Base-by-base conservation (phyloP, 2,797 vertebrate species). In the Luscinia luscinia region DNA sequence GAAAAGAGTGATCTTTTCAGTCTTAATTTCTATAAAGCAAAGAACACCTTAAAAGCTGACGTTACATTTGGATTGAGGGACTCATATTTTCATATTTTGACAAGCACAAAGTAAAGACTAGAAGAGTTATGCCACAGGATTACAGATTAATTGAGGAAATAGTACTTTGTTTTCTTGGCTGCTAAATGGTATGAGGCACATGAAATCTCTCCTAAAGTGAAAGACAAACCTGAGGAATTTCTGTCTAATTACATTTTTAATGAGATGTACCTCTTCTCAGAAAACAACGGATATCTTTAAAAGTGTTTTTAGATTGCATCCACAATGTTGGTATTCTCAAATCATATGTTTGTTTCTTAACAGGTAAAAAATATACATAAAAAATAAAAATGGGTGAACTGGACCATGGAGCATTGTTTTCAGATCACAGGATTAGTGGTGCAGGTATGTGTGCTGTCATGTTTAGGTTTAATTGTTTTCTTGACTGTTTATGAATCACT, bases 361-460 rank as follows among this genome's bases (percentile, higher is more conserved):
- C 91, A 98, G 88, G 70, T 95, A 59, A 30, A 62, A 70, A 75
- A 72, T 46, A 57, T 12, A 58, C 15, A 45, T 17, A 16, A 59
- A 68, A 74, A 67, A 4, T 52, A 97, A 94, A 84, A 82, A 98
- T 98, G 98, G 97, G 88, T 97, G 97, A 96, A 93, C 97, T 43
- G 89, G 94, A 97, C 69, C 75, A 70, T 54, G 95, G 84, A 55
- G 73, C 69, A 3, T 97, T 98, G 80, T 68, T 95, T 91, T 97
- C 97, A 77, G 93, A 74, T 87, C 93, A 77, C 75, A 97, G 96
- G 95, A 95, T 79, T 49, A 94, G 96, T 90, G 97, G 96, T 91
- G 84, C 80, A 94, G 98, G 98, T 99, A 98, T 92, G 73, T 87
- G 54, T 64, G n/a, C 32, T 52, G 5, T 63, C 14, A 4, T 55